Evolutionary conservation across 2,797 vertebrate species (phyloP).

Genomic region (Epinephelus coioides): DNA sequence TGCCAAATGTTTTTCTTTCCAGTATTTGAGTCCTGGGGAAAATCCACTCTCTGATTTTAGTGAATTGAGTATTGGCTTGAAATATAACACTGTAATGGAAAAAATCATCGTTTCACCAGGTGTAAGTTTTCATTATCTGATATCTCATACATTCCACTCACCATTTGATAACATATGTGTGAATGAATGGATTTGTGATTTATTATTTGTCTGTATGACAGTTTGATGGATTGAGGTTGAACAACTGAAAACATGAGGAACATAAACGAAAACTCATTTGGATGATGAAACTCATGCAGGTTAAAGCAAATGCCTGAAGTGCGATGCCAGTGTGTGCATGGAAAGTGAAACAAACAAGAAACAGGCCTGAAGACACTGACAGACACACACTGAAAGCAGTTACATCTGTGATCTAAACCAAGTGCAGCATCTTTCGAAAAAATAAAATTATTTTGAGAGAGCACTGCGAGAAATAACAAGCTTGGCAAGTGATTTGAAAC

Average conservation of each 20-base stretch:
- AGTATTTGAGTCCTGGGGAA: slow-evolving; percentile 37
- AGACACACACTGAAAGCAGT: slow-evolving; percentile 67
- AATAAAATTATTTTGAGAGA: slow-evolving; percentile 69
- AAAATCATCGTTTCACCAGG: slow-evolving; percentile 16
- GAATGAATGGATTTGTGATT: slow-evolving; percentile 29
- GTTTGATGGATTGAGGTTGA: slow-evolving; percentile 16
- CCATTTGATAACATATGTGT: slow-evolving; percentile 1
- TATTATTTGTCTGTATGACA: slow-evolving; percentile 14
- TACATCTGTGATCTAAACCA: slow-evolving; percentile 80
- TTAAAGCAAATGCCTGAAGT: slow-evolving; percentile 53
- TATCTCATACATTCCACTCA: slow-evolving; percentile 13
- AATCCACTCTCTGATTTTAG: slow-evolving; percentile 22
- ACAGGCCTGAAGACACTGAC: slow-evolving; percentile 60
- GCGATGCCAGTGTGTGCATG: slow-evolving; percentile 21
- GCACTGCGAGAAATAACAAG: slow-evolving; percentile 78
- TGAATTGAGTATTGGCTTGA: slow-evolving; percentile 10
- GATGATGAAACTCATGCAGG: slow-evolving; percentile 33
- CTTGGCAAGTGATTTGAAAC: slow-evolving; percentile 64
- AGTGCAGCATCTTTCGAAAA: slow-evolving; percentile 81
- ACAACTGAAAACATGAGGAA: slow-evolving; percentile 21
- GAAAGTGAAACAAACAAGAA: slow-evolving; percentile 47
- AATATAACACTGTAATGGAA: slow-evolving; percentile 1
- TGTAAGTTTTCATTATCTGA: slow-evolving; percentile 10
- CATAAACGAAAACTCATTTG: slow-evolving; percentile 11
- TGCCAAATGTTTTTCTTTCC: slow-evolving; percentile 34